Base-by-base conservation (phyloP, 2,888 invertebrate genomes). In the Drosophila macrospina region DNA sequence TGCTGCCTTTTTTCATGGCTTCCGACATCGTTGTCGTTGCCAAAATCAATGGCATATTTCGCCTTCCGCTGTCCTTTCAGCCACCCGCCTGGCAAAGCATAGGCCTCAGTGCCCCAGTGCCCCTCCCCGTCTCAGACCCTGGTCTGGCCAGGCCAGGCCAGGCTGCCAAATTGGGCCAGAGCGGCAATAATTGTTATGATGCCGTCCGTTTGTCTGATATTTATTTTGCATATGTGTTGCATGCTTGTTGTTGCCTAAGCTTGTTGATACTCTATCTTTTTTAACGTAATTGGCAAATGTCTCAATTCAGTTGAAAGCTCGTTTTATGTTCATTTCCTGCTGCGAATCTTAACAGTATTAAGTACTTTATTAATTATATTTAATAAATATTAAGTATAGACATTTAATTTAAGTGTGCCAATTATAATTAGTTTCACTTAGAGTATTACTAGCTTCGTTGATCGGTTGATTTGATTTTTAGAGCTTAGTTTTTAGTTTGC, bases 161-260 rank as follows among this genome's bases (percentile, higher is more conserved):
- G 44, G 60, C 68, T 70, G 70, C 67, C 65, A 83, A 88, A 88
- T 83, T 56, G 80, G 78, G 78, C 64, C 78, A 78, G 65, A 74
- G 75, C 78, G 64, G 88, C 80, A 84, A 84, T 84, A 84, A 84
- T 84, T 84, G 83, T 86, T 83, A 88, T 88, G 77, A 80, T 88
- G 86, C 86, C 86, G 68, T 80, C 83, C 86, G 80, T 72, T 80
- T 74, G 86, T 72, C 83, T 83, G 64, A 71, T 83, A 83, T 88
- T 88, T 84, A 84, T 78, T 88, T 84, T 88, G 84, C 83, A 84
- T 84, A 88, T 83, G 69, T 82, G 78, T 65, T 50, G 74, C 72
- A 74, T 67, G n/a, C n/a, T n/a, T n/a, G n/a, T n/a, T n/a, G n/a
- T n/a, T n/a, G n/a, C n/a, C 74, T 77, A 28, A 52, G 39, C 26